Conservation (phyloP, 2,113 vertebrate species). For the Erinaceus europaeus region DNA sequence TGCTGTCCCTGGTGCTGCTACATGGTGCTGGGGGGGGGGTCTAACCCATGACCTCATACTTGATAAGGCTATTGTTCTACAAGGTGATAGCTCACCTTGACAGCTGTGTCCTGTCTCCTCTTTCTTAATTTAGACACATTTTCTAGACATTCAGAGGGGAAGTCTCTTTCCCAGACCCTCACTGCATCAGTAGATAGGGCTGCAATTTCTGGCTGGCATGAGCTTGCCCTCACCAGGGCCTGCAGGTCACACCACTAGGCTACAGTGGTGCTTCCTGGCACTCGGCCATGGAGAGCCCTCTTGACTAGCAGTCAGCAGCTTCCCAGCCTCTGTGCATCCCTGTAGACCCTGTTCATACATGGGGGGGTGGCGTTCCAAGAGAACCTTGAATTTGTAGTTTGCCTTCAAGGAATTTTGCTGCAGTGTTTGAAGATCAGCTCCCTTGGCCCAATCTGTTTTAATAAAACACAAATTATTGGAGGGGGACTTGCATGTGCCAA, state of each 20-base stretch:
- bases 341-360: not conserved
- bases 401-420: constrained; percentile 45
- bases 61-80: too few species aligned
- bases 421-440: constrained; percentile 18
- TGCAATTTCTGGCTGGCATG: not conserved
- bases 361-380: not conserved
- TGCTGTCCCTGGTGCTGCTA: too few species aligned
- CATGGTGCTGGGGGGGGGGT: too few species aligned
- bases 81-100: not conserved
- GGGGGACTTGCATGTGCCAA: constrained; percentile 58
- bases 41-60: too few species aligned
- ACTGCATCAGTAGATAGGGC: not conserved
- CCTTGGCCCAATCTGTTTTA: constrained; percentile 31
- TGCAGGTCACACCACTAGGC: not conserved
- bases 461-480: constrained; percentile 54
- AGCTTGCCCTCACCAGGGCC: not conserved
- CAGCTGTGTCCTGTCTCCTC: not conserved
- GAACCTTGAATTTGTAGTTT: constrained; percentile 39
- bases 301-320: not conserved
- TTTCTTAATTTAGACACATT: constrained; percentile 7
- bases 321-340: not conserved
- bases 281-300: not conserved
- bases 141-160: not conserved
- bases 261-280: not conserved
- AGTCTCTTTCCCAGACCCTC: not conserved